Base-by-base conservation (phyloP, 2,113 vertebrate genomes). In the Sprattus sprattus region DNA sequence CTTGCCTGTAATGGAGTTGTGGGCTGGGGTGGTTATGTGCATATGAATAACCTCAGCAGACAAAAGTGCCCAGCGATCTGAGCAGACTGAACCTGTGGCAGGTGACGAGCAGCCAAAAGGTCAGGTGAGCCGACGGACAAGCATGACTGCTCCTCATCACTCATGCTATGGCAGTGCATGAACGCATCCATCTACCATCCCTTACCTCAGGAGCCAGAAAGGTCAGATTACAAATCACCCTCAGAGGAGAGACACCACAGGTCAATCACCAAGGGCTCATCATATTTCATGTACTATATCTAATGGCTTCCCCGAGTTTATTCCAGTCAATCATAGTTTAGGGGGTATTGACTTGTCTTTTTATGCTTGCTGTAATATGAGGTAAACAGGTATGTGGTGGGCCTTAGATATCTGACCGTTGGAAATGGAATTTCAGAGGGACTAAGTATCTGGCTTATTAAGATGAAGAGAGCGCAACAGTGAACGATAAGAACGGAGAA, bases 191-290 rank as follows among this genome's bases (percentile, higher is more conserved):
- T 8, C 64, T 71, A 13, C 71, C 47, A 20, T 83, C 0, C 64
- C 64, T 71, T 82, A 52, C 60, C 81, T 60, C 82, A 78, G 11
- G 82, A 67, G 84, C 64, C 75, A 47, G 82, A 86, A 81, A 49
- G 87, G 87, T 82, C 82, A 71, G 60, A 75, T 85, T 84, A 60
- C 82, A 86, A 84, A 86, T 88, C 80, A n/a, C 50, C 16, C 57
- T 71, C 83, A 1, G 82, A 86, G 64, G 64, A 32, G 64, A 2
- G 64, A 32, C 25, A 71, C 25, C 64, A 71, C 64, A 71, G 64
- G 64, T 32, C 64, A 32, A 71, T 71, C 64, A 71, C 64, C 64
- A 32, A 71, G 64, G 25, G n/a, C 64, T 71, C 32, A 71, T 71
- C 64, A 71, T 71, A 71, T 71, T 71, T 71, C 64, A 71, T 32